Conservation (phyloP, 2,797 vertebrate genomes). For the Zonotrichia albicollis region DNA sequence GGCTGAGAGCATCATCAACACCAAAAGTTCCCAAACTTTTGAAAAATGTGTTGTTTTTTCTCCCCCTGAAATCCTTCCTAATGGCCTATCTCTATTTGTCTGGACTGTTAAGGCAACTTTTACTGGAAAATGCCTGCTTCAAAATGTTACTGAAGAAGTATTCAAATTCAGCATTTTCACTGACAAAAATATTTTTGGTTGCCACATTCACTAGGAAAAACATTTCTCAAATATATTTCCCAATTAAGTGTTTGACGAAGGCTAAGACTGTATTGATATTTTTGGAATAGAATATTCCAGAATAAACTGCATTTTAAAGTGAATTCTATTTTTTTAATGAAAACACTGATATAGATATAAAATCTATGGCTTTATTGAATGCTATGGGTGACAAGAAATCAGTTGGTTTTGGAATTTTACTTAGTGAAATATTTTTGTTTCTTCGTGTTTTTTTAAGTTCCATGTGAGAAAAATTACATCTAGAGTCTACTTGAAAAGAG, state of each 20-base stretch:
- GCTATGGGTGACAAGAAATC: not conserved
- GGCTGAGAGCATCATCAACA: not conserved
- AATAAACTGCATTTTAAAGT: not conserved
- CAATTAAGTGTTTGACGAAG: not conserved
- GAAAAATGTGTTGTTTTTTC: not conserved
- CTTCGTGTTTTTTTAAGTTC: not conserved
- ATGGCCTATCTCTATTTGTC: not conserved
- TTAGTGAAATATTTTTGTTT: not conserved
- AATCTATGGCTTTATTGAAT: not conserved
- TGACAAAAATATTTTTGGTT: not conserved
- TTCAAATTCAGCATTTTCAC: not conserved
- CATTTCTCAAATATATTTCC: not conserved
- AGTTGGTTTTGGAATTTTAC: not conserved
- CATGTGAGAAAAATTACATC: not conserved
- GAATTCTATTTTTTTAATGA: not conserved
- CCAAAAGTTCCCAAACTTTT: not conserved
- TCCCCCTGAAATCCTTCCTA: not conserved
- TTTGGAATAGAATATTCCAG: not conserved
- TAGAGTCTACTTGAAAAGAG: not conserved
- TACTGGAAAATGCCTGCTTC: not conserved
- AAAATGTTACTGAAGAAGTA: not conserved
- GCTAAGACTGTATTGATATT: not conserved
- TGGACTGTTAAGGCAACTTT: not conserved
- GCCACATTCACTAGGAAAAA: not conserved
- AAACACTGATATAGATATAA: not conserved